Evolutionary conservation across 2,113 vertebrate genomes (phyloP), one percentile per base, ranked within the genome.

Genomic region (Australoheros scitulus): DNA sequence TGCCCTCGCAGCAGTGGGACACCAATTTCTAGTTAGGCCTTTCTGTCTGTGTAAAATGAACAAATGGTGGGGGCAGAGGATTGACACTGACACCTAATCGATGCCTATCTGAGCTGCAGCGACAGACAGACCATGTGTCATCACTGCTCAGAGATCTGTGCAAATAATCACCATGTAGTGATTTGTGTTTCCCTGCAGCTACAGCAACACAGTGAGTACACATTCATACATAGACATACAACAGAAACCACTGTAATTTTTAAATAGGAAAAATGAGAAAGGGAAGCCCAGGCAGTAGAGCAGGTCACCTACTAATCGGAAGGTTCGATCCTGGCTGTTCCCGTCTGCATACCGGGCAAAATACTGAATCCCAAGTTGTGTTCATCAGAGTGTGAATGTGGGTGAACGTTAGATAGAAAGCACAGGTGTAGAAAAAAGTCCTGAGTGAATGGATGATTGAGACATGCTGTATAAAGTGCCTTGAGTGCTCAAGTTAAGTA

Each of bases 41-140:
- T 58, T 80, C 72, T 68, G 76, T 80, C 26, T 18, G 57, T 82
- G 80, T 78, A 64, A 77, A 81, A 83, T 81, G 89, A 90, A 76
- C 10, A 79, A 83, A 58, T 29, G 83, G 91, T 83, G 76, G 61
- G 50, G 43, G 50, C 59, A 41, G 80, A 72, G 63, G 24, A 83
- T 84, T 76, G 81, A 79, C 88, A 84, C 52, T 77, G 91, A 92
- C 90, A 93, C 63, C 61, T 90, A 89, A 91, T 94, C 91, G 76
- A 94, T 91, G 87, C 63, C 87, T 61, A 84, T 92, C 82, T 86
- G 80, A 87, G 88, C 89, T 57, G 83, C 65, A 77, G 82, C 8
- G 17, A 68, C 86, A 84, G 83, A 86, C 80, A 80, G 79, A 60
- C 88, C 24, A 77, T 47, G 18, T 84, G 87, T 89, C 87, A 87